Conservation (phyloP, 1,140 invertebrate species). For the Leptinotarsa texana region DNA sequence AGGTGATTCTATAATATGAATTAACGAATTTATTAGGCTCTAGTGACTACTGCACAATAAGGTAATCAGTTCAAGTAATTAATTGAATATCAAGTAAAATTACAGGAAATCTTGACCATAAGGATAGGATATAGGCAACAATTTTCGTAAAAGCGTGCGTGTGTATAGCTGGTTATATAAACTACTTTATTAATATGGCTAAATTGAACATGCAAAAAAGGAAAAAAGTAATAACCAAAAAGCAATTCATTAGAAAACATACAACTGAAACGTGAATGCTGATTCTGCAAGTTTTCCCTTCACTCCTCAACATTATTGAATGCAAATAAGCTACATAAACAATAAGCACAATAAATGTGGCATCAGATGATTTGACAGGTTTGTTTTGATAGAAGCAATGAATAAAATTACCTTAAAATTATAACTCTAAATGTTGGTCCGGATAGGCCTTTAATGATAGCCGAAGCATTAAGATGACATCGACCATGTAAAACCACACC, state of each 20-base stretch:
- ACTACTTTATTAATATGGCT: neutral
- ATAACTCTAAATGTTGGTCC: slow-evolving; percentile 85
- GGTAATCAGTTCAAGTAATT: too few relatives aligned
- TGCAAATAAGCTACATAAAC: slow-evolving; percentile 5
- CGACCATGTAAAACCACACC: slow-evolving; percentile 90
- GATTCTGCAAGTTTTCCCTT: too few relatives aligned
- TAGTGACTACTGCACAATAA: too few relatives aligned
- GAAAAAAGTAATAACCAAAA: neutral
- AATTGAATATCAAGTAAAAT: too few relatives aligned
- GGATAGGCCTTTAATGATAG: slow-evolving; percentile 89
- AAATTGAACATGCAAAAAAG: slow-evolving; percentile 10
- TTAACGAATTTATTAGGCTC: too few relatives aligned
- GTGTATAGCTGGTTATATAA: slow-evolving; percentile 24
- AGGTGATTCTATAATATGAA: too few relatives aligned
- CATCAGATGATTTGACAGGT: too few relatives aligned
- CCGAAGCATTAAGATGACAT: slow-evolving; percentile 94
- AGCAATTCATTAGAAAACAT: neutral
- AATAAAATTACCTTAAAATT: slow-evolving; percentile 71
- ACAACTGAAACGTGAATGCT: too few relatives aligned
- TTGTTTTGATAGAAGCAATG: neutral
- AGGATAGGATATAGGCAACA: neutral
- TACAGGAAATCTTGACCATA: neutral
- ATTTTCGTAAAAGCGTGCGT: slow-evolving; percentile 5
- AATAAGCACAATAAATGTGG: neutral
- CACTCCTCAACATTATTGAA: neutral